Base-by-base conservation (phyloP, 2,888 invertebrate species). In the Sceliomorpha sp. region DNA sequence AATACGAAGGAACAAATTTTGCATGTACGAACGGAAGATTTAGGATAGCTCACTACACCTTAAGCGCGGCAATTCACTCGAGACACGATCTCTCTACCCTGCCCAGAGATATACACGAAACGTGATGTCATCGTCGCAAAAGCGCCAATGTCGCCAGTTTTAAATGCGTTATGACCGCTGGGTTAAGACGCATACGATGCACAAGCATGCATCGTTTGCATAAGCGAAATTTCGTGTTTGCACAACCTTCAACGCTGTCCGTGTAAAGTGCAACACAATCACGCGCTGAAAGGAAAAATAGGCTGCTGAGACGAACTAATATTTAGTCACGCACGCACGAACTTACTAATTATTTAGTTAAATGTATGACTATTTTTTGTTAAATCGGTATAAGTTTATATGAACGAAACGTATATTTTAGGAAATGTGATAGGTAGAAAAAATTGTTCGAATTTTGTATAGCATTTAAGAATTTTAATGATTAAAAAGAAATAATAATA, bases 111-210 rank as follows among this genome's bases (percentile, higher is more conserved):
- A 53, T 31, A 36, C 44, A 12, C 51, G 15, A 39, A 47, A 44
- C 55, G 29, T 66, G 66, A 66, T 66, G 66, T 66, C 66, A 66
- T 58, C 66, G 66, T 58, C 58, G 53, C 58, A 58, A 66, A 66
- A 51, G 58, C 66, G 58, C 59, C 66, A 66, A 66, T 66, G 66
- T 66, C 66, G 66, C 45, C 36, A 17, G 47, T 53, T 66, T 66
- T 51, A 59, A 66, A 59, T 59, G 53, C 36, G 47, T 64, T 51
- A 45, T 58, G 58, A 58, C 56, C 50, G 36, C 37, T 26, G 42
- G 9, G 45, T 62, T 47, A 32, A 39, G 39, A 17, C 29, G 15
- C 32, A 29, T 7, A 26, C 32, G 27, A 45, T 27, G 14, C 14
- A 8, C 9, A 37, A 42, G 36, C 48, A 34, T 27, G 26, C 26